Percentiles rank a stretch among this genome's conserved stretches.
Evolutionary conservation across 2,797 vertebrate species (phyloP).

Genomic region (Siniperca scherzeri): DNA sequence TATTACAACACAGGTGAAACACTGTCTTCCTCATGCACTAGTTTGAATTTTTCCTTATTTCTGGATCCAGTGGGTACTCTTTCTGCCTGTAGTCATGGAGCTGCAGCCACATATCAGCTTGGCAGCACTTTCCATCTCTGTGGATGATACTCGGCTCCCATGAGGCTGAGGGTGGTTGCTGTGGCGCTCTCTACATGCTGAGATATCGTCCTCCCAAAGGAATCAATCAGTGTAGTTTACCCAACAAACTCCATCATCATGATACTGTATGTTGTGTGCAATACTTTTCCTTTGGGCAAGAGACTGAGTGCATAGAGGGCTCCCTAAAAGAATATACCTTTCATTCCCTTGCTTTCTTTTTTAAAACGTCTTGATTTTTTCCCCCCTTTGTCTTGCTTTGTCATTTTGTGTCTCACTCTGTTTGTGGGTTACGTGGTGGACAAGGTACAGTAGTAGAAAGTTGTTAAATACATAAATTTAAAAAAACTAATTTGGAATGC

Average conservation of each 20-base stretch:
- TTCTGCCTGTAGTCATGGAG: constrained; percentile 53
- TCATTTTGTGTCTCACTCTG: constrained; percentile 17
- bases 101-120: constrained; percentile 55
- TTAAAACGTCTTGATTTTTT: not conserved
- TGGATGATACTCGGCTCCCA: constrained; percentile 69
- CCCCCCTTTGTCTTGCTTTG: constrained; percentile 13
- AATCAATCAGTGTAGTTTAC: constrained; percentile 49
- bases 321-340: constrained; percentile 23
- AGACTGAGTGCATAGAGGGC: constrained; percentile 44
- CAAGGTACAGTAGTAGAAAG: constrained; percentile 17
- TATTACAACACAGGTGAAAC: constrained; percentile 15
- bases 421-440: constrained; percentile 27
- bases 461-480: constrained; percentile 49
- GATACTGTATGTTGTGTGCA: constrained; percentile 45
- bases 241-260: constrained; percentile 42
- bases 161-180: constrained; percentile 58
- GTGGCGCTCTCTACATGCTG: constrained; percentile 50
- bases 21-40: constrained; percentile 11
- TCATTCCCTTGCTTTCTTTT: constrained; percentile 10
- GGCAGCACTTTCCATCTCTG: constrained; percentile 54
- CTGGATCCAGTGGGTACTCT: constrained; percentile 37
- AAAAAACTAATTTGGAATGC: constrained; percentile 40
- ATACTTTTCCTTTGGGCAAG: constrained; percentile 47
- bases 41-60: constrained; percentile 46
- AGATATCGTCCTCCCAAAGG: constrained; percentile 64